Percentiles rank a stretch among this genome's conserved stretches.
Conservation (phyloP, 2,113 vertebrate species). For the Ornithorhynchus anatinus region DNA sequence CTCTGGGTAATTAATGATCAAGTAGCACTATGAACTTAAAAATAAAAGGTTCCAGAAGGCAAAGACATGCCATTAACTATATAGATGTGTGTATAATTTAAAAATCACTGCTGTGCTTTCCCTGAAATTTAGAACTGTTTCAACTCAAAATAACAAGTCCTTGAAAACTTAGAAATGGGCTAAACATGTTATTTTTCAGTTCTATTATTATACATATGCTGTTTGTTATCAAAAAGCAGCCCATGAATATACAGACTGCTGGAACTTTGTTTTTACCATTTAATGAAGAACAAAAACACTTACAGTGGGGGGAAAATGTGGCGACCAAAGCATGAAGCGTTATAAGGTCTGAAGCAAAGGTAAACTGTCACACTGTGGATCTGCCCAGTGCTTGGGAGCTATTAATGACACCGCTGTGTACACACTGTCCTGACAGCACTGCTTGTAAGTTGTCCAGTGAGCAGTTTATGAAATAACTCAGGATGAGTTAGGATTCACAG, state of each 20-base stretch:
- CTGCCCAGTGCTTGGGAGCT: too few species aligned
- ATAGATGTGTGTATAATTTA: too few species aligned
- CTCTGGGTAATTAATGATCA: neutral
- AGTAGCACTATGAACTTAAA: constrained; percentile 15
- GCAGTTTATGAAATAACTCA: too few species aligned
- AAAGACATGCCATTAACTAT: neutral
- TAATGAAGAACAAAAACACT: neutral
- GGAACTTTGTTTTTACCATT: neutral
- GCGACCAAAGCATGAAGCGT: too few species aligned
- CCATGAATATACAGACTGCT: neutral
- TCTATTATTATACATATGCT: neutral
- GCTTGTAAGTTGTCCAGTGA: too few species aligned
- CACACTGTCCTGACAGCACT: too few species aligned
- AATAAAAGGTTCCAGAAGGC: constrained; percentile 11
- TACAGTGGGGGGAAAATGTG: constrained; percentile 4
- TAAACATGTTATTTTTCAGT: neutral
- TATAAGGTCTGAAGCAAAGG: too few species aligned
- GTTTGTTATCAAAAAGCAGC: neutral
- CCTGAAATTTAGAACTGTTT: neutral
- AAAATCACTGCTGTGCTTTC: too few species aligned
- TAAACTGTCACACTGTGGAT: too few species aligned
- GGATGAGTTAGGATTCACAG: too few species aligned
- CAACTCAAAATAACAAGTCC: neutral
- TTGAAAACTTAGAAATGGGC: neutral
- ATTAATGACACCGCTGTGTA: too few species aligned